Conservation (phyloP, 2,888 invertebrate species). For the Pollenia griseotomentosa region DNA sequence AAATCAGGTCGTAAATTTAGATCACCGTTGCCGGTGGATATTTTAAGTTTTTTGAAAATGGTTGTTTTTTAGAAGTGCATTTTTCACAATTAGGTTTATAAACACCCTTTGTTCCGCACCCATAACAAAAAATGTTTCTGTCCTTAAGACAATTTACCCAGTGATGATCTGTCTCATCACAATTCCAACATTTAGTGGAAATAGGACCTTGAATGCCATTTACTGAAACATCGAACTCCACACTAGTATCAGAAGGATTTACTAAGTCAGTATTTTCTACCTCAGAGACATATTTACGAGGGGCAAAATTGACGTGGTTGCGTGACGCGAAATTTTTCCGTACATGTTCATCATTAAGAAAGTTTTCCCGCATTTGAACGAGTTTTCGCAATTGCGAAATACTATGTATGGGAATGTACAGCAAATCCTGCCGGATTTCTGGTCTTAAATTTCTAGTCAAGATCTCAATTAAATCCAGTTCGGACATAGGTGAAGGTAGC, state of each 20-base stretch:
- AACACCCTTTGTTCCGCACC: not conserved
- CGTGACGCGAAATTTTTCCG: not conserved
- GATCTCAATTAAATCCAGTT: constrained; percentile 37
- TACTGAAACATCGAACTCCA: too few relatives aligned
- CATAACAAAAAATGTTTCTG: not conserved
- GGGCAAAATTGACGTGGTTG: not conserved
- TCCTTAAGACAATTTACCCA: not conserved
- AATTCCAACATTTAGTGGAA: not conserved
- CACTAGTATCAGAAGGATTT: not conserved
- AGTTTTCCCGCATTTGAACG: constrained; percentile 1
- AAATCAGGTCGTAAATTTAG: too few relatives aligned
- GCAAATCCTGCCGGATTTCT: constrained; percentile 44
- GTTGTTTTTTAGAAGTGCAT: not conserved
- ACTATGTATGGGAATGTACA: constrained; percentile 20
- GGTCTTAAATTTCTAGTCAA: constrained; percentile 37
- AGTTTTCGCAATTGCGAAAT: constrained; percentile 27
- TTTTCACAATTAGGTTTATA: not conserved
- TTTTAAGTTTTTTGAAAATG: too few relatives aligned
- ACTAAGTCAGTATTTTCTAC: too few relatives aligned
- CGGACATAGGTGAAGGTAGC: constrained; percentile 3
- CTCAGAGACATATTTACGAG: not conserved
- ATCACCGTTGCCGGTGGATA: too few relatives aligned
- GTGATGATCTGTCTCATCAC: not conserved
- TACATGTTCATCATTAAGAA: constrained; percentile 18
- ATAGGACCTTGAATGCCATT: too few relatives aligned